phyloP scores from a whole-genome alignment of 2,797 vertebrate species.

The Eutrigla gurnardus region DNA sequence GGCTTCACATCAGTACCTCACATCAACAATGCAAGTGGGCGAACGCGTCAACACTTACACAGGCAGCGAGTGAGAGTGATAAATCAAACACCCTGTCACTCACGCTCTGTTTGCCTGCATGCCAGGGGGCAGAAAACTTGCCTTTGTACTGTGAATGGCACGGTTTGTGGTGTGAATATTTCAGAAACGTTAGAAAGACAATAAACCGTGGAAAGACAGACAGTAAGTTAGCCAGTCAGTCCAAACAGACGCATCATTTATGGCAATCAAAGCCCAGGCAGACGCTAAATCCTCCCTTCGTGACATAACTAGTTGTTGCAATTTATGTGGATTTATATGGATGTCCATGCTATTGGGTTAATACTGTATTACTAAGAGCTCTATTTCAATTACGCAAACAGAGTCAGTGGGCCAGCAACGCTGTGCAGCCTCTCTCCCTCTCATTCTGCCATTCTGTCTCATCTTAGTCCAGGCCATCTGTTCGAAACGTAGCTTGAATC shows the following conservation, averaged over 20 bases:
- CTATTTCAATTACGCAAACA: conserved; percentile 66
- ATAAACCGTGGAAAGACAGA: conserved; percentile 32
- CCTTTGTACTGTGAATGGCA: not conserved
- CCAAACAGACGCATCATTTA: conserved; percentile 39
- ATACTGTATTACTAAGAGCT: conserved; percentile 78
- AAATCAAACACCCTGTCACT: conserved; percentile 49
- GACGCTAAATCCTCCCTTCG: conserved; percentile 51
- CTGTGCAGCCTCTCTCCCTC: conserved; percentile 53
- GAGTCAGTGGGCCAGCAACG: conserved; percentile 66
- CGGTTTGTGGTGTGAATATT: conserved; percentile 12
- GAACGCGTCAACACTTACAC: conserved; percentile 41
- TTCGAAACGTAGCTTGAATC: conserved; percentile 59
- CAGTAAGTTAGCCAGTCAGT: conserved; percentile 23
- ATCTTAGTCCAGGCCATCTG: conserved; percentile 81
- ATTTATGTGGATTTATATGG: conserved; percentile 59
- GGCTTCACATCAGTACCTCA: conserved; percentile 33
- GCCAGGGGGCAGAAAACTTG: conserved; percentile 18
- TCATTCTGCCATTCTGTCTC: conserved; percentile 64
- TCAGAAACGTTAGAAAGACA: conserved; percentile 33
- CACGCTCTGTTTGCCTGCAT: conserved; percentile 35
- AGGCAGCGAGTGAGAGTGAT: conserved; percentile 41
- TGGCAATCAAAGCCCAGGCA: conserved; percentile 35
- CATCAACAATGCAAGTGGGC: conserved; percentile 58
- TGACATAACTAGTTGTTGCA: conserved; percentile 48
- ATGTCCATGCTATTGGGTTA: conserved; percentile 72